Conservation (phyloP, 2,888 invertebrate genomes). For the Pseudococcus jackbeardsleyi region DNA sequence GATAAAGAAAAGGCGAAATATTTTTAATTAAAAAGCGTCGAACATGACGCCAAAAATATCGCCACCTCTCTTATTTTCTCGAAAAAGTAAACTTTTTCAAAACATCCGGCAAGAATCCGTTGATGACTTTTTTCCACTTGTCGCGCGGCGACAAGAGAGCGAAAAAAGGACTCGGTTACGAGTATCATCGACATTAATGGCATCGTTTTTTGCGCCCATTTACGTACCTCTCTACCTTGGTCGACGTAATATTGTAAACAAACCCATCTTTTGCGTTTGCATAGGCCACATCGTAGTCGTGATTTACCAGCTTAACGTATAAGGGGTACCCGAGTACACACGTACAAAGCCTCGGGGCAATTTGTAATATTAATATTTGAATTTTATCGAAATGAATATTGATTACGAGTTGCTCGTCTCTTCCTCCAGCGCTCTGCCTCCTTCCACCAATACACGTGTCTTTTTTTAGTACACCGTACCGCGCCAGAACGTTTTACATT, state of each 20-base stretch:
- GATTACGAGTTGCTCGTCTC: slow-evolving; percentile 32
- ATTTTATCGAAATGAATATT: slow-evolving; percentile 57
- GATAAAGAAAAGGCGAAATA: slow-evolving; percentile 15
- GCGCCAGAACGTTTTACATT: background rate
- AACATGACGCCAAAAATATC: slow-evolving; percentile 7
- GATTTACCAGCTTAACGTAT: background rate
- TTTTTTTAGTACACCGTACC: background rate
- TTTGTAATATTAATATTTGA: slow-evolving; percentile 56
- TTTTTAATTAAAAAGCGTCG: slow-evolving; percentile 46
- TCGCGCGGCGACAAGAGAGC: background rate
- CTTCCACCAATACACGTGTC: background rate
- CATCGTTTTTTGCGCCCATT: slow-evolving; percentile 19
- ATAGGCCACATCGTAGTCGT: background rate
- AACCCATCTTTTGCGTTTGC: slow-evolving; percentile 7
- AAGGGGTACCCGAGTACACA: background rate
- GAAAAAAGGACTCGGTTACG: background rate
- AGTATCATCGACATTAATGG: slow-evolving; percentile 31
- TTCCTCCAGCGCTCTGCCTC: background rate
- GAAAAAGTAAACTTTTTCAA: background rate
- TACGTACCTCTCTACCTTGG: background rate
- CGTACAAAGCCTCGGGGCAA: slow-evolving; percentile 14
- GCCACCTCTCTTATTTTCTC: background rate
- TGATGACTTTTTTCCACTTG: slow-evolving; percentile 54
- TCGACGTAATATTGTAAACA: slow-evolving; percentile 34
- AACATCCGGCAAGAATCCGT: background rate